Evolutionary conservation across 2,888 invertebrate species (phyloP), one percentile per base, ranked within the genome.

Genomic region (Abscondita cerata): DNA sequence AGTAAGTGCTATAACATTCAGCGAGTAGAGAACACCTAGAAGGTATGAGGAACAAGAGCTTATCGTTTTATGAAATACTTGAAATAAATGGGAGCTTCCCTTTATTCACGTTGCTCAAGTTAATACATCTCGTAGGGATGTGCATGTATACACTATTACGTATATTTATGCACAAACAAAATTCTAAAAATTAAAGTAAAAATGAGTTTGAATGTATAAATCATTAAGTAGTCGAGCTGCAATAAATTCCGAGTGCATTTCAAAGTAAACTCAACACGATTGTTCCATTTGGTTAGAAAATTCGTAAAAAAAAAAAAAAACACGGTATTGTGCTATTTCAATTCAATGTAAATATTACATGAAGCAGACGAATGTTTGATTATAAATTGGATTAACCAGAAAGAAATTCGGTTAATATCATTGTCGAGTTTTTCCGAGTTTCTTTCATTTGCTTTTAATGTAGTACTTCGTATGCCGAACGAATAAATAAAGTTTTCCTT

Each of bases 271-370:
- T 62, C 65, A 33, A 59, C 59, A 57, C 63, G 59, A 64, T 66
- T 66, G 60, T 63, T 63, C 59, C 66, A 63, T 64, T 66, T 64
- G 59, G 54, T 63, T 57, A 63, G 59, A 52, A 63, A 60, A 66
- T 64, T 60, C 54, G 47, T 47, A 46, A 58, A 47, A 34, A 52
- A n/a, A 56, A 44, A 31, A 65, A 57, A 57, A 57, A 54, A 57
- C 60, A 41, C 47, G 47, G 59, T 57, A 19, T 34, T 57, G 54
- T 53, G 57, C 51, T 59, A 65, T 57, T 66, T 60, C 66, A 66
- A 66, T 66, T 64, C 63, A 63, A 63, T 66, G 60, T 48, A 55
- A 60, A 63, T 63, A 63, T 63, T 60, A 57, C 59, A 48, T 60
- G 56, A 50, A 51, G 58, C 51, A 58, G 60, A 60, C 64, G 64